Base-by-base conservation (phyloP, 2,797 vertebrate species). In the Lemur catta region DNA sequence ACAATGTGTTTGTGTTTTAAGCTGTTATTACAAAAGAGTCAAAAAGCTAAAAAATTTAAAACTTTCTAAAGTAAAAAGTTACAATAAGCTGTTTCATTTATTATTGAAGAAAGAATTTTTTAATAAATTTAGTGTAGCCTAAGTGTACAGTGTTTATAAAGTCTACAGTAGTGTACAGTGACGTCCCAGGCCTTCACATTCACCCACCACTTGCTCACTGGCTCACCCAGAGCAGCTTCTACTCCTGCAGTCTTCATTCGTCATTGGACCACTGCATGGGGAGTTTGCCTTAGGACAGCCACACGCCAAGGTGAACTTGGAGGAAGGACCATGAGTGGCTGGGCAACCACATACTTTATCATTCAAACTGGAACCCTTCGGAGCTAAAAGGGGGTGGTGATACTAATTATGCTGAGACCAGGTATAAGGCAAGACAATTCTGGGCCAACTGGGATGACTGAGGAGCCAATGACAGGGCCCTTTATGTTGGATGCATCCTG, bases 131-230 rank as follows among this genome's bases (percentile, higher is more conserved):
- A 75, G 28, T 48, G 72, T 48, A 33, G 43, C 3, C 43, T 75
- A 18, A 48, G 15, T 18, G 72, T 10, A 6, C 28, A 75, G 15
- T 6, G 4, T 75, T 46, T 4, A 33, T 48, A 6, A 74, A 46
- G 7, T 30, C 71, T 74, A 46, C 4, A 17, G 4, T 30, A 46
- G 43, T 30, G 43, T 2, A 17, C 4, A 33, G 71, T 46, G 2
- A 48, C 1, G 1, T 30, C 41, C 15, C 10, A 48, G 41, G 28
- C 28, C 14, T 75, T 10, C 4, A 30, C 2, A 0, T 48, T 4
- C 7, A 33, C 26, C 18, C 41, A 75, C 43, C 43, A 46, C 71
- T 74, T 26, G 5, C 7, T 69, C 41, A 18, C 71, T 30, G 15
- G 18, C 72, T 48, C 43, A 46, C 26, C 43, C 72, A 48, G 28